phyloP scores from a whole-genome alignment of 2,797 vertebrate species.

The Chiloscyllium punctatum region DNA sequence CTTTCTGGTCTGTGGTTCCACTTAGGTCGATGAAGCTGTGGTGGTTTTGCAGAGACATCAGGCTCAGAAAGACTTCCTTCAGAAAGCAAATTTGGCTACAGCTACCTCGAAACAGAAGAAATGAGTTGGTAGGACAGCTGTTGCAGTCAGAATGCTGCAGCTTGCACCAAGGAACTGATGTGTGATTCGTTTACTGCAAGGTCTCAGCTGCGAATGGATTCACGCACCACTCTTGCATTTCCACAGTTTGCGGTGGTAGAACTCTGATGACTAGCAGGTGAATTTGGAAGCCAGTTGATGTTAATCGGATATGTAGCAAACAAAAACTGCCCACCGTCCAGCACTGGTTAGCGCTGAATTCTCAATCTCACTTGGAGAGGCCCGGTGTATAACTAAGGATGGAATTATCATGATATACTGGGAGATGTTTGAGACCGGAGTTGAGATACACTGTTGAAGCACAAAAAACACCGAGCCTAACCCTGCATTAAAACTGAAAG shows the following conservation, averaged over 20 bases:
- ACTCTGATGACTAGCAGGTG: neutral
- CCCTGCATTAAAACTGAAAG: neutral
- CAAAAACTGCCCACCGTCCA: neutral
- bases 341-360: neutral
- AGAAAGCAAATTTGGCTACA: neutral
- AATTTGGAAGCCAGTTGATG: neutral
- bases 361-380: neutral
- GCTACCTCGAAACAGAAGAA: conserved; percentile 4
- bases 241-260: neutral
- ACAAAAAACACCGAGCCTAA: neutral
- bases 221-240: too few relatives aligned
- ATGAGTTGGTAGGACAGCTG: neutral
- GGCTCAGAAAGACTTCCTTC: conserved; percentile 28
- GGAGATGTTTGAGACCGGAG: neutral
- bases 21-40: conserved; percentile 15
- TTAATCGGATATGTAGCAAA: neutral
- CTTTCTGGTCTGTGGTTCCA: neutral
- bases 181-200: neutral
- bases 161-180: neutral
- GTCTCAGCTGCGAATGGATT: neutral
- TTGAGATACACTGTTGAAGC: neutral
- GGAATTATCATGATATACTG: neutral
- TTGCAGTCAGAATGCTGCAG: neutral
- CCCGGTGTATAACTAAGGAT: neutral
- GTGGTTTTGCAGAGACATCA: conserved; percentile 19